These are phyloP conservation scores for Pavo muticus DNA, from an alignment of 2,113 vertebrate genomes.

Conservation along the genomic window DNA sequence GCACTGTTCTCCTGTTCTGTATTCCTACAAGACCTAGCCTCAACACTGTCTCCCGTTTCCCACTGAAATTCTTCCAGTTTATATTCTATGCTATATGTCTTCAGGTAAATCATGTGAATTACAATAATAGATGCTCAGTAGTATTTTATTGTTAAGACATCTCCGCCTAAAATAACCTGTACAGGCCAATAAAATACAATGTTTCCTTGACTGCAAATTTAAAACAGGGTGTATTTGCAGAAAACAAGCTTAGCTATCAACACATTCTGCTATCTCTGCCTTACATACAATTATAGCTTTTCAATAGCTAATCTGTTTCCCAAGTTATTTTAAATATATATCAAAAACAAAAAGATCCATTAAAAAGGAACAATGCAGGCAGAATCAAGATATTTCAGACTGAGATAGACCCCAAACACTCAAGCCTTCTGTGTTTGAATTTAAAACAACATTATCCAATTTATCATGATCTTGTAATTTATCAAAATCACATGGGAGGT, in stretches of 20 bases:
- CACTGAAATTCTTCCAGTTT: neutral
- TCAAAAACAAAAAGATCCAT: neutral
- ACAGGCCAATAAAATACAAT: neutral
- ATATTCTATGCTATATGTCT: neutral
- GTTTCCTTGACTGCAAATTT: neutral
- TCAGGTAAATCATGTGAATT: neutral
- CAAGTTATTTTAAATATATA: neutral
- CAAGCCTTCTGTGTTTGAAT: neutral
- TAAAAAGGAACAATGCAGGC: neutral
- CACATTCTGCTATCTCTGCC: neutral
- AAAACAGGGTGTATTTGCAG: neutral
- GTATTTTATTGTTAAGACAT: neutral
- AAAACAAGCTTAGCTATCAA: neutral
- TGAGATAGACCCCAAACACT: neutral
- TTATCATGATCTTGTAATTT: constrained; percentile 13
- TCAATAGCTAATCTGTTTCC: neutral
- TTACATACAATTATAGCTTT: neutral
- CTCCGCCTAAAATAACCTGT: neutral
- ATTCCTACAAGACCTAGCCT: neutral
- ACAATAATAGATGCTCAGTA: neutral
- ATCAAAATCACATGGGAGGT: constrained; percentile 5
- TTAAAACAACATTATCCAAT: constrained; percentile 16
- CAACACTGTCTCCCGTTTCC: neutral
- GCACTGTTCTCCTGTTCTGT: neutral
- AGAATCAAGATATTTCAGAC: neutral